A percentile compares a stretch with the other conserved stretches of the same genome.
These are phyloP conservation scores for Eugnorisma glareosa DNA, from an alignment of 2,888 invertebrate genomes.

Conservation along the genomic window DNA sequence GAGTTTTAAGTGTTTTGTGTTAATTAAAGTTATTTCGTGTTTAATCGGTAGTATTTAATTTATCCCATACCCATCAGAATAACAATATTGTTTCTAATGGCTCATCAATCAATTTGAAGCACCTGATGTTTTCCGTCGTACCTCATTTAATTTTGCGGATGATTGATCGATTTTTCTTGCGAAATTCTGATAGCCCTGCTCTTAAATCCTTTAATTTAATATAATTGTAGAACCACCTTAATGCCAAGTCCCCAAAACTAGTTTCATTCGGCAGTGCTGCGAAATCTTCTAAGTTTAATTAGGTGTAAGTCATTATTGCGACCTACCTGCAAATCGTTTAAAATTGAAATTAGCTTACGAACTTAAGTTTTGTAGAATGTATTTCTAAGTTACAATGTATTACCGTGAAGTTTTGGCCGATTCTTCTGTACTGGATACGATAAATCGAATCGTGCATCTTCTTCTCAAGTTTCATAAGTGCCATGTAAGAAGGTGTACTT, in stretches of 20 bases:
- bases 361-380: background rate
- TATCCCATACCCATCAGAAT: too few relatives aligned
- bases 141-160: constrained; percentile 19
- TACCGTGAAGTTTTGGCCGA: background rate
- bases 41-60: too few relatives aligned
- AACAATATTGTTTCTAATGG: constrained; percentile 19
- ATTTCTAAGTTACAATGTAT: background rate
- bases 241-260: background rate
- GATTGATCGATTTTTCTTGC: constrained; percentile 37
- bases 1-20: too few relatives aligned
- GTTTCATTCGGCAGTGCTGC: background rate
- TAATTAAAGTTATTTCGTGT: too few relatives aligned
- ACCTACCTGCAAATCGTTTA: background rate
- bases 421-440: background rate
- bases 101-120: constrained; percentile 47
- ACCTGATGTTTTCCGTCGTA: constrained; percentile 28
- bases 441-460: background rate
- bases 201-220: background rate
- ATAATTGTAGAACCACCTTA: background rate
- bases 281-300: too few relatives aligned
- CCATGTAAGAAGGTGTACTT: background rate
- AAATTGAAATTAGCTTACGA: background rate
- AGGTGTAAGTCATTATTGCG: background rate
- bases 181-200: background rate
- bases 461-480: background rate